These are phyloP conservation scores for Syndactyla subalaris DNA, from an alignment of 2,797 vertebrate species.

Conservation along the genomic window DNA sequence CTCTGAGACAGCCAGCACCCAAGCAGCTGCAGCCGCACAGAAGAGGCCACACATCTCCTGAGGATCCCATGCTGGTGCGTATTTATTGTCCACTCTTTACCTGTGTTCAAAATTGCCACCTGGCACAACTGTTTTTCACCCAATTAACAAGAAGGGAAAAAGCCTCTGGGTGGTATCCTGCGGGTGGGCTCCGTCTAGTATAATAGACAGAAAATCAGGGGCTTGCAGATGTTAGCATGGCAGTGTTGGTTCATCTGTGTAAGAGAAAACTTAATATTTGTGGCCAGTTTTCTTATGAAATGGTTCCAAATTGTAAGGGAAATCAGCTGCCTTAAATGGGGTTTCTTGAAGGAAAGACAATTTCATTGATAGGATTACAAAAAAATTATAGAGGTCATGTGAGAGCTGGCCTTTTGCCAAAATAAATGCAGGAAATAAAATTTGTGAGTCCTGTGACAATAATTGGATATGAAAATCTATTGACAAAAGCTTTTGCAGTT, in stretches of 20 bases:
- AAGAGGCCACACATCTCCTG: not conserved
- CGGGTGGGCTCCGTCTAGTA: not conserved
- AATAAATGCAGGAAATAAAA: conserved; percentile 39
- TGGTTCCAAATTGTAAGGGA: not conserved
- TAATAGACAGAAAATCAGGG: not conserved
- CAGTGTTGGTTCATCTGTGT: not conserved
- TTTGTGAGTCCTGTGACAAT: conserved; percentile 2
- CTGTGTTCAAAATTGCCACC: not conserved
- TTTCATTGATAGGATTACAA: conserved; percentile 25
- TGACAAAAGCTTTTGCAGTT: conserved; percentile 16
- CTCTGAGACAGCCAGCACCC: rapidly evolving
- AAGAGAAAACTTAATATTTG: not conserved
- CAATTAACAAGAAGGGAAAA: not conserved
- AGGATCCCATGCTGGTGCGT: rapidly evolving
- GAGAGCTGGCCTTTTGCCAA: conserved; percentile 33
- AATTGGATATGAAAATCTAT: conserved; percentile 34
- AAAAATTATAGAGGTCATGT: conserved; percentile 6
- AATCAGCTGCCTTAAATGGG: not conserved
- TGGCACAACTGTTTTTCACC: not conserved
- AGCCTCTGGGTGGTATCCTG: not conserved
- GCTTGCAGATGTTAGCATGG: not conserved
- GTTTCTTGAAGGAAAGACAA: not conserved
- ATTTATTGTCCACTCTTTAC: not conserved
- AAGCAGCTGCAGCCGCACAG: not conserved
- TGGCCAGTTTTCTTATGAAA: not conserved